Evolutionary conservation across 2,113 vertebrate genomes (phyloP), one percentile per base, ranked within the genome.

Genomic region (Hippocampus abdominalis): DNA sequence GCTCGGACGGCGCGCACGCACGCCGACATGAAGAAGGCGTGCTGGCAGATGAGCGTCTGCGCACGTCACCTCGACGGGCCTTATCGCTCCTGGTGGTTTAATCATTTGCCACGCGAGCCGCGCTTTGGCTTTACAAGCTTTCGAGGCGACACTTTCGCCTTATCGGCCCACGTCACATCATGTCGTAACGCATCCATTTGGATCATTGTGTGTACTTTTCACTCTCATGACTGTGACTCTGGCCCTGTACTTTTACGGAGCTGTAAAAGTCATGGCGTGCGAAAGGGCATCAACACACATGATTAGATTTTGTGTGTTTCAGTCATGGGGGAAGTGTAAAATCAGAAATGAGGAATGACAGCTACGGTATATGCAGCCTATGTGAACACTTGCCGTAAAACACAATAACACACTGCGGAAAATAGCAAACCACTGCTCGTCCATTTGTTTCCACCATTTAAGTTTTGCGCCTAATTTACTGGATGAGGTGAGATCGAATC

Each of bases 41-140:
- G 23, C 67, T 64, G 56, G 67, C 39, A 44, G 48, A 40, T 48
- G 54, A 46, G 1, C 12, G 29, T 48, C 36, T 53, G 5, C 54
- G 2, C 12, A 1, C 25, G 12, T 68, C 72, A 69, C 6, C 2
- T 11, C 15, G 9, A 42, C n/a, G 18, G n/a, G 36, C 16, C 64
- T 77, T 18, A 54, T 76, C 20, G 2, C 42, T 29, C 44, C 44
- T 46, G 8, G 49, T 2, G 9, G 62, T 51, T 85, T 83, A 90
- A 89, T 86, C 62, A 87, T 88, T 87, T 56, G 70, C 66, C 32
- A 62, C 77, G 66, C 32, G n/a, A 76, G 68, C 65, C 18, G 54
- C 15, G 0, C 60, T 66, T 66, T 44, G 21, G 20, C 25, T 76
- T 82, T 78, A 80, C 68, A 66, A 73, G 73, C 72, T 71, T 78